Evolutionary conservation across 2,888 invertebrate species (phyloP), one percentile per base, ranked within the genome.

Genomic region (Acronicta psi): DNA sequence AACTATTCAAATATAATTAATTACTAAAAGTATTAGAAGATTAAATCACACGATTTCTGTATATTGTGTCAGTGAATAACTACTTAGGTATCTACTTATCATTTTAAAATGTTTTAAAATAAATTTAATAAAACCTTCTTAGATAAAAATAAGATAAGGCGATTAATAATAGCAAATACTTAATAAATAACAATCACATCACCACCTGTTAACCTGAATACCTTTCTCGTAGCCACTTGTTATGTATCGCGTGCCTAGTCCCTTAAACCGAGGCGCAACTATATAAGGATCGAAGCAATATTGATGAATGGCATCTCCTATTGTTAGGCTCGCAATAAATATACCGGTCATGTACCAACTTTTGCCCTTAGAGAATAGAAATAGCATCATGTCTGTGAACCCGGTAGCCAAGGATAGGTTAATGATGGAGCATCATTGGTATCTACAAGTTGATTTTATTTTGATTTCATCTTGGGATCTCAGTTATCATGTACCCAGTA

Each of bases 201-300:
- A 9, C 8, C 51, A 43, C 40, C 51, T 37, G 58, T 16, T 56
- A 13, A 36, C 65, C 52, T 45, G n/a, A 23, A 52, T 58, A 18
- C 31, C 18, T 41, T 58, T 47, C 69, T 25, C 23, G 29, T 16
- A 13, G 1, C 37, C 40, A 11, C 14, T 60, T 49, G 44, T 38
- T 44, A 67, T 72, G 53, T 47, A 61, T 67, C 34, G 31, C 69
- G 56, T 64, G 72, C 49, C 51, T 18, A 50, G 50, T 50, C 49
- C 55, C 52, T 65, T 69, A 61, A 65, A 55, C 44, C 34, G 41
- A 16, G 18, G 14, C 1, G 7, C 16, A 42, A 18, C 61, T 69
- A 4, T 60, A 56, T 56, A 58, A 16, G 73, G 73, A 5, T 18
- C 14, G 44, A 53, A 16, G 25, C 17, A 47, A 31, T 47, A 54